A percentile compares a stretch with the other conserved stretches of the same genome.
Evolutionary conservation across 2,888 invertebrate species (phyloP).

Genomic region (Apotomis betuletana): DNA sequence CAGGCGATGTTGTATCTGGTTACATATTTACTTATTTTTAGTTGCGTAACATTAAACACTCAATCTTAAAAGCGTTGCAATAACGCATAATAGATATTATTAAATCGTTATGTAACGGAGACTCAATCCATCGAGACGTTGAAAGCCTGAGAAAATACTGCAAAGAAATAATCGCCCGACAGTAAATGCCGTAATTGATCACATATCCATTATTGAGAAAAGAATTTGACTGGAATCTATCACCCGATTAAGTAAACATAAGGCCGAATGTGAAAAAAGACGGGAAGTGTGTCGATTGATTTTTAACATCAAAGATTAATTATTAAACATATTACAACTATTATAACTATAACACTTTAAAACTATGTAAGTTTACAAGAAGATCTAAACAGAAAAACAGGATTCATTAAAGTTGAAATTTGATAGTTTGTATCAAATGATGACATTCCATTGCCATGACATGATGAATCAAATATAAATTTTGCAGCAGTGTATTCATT

Average conservation of each 20-base stretch:
- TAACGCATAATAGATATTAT: constrained; percentile 15
- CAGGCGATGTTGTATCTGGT: constrained; percentile 14
- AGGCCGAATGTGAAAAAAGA: too few species aligned
- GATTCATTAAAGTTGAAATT: too few species aligned
- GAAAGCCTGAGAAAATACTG: constrained; percentile 7
- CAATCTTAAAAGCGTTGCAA: constrained; percentile 37
- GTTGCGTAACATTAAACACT: constrained; percentile 30
- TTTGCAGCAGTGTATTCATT: not conserved
- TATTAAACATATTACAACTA: too few species aligned
- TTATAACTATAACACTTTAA: too few species aligned
- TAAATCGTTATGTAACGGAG: constrained; percentile 24
- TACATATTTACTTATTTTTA: constrained; percentile 27
- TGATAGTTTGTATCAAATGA: too few species aligned
- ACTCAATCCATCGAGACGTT: constrained; percentile 1
- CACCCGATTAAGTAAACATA: not conserved
- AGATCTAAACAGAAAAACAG: too few species aligned
- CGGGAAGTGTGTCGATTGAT: too few species aligned
- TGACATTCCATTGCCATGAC: too few species aligned
- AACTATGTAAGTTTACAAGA: too few species aligned
- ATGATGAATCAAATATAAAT: too few species aligned
- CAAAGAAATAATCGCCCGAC: constrained; percentile 1
- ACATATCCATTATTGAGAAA: not conserved
- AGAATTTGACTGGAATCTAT: not conserved
- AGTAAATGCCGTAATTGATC: constrained; percentile 1
- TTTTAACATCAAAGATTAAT: too few species aligned